A percentile compares a stretch with the other conserved stretches of the same genome.
Evolutionary conservation across 2,797 vertebrate species (phyloP).

Genomic region (Rhynchotus rufescens): DNA sequence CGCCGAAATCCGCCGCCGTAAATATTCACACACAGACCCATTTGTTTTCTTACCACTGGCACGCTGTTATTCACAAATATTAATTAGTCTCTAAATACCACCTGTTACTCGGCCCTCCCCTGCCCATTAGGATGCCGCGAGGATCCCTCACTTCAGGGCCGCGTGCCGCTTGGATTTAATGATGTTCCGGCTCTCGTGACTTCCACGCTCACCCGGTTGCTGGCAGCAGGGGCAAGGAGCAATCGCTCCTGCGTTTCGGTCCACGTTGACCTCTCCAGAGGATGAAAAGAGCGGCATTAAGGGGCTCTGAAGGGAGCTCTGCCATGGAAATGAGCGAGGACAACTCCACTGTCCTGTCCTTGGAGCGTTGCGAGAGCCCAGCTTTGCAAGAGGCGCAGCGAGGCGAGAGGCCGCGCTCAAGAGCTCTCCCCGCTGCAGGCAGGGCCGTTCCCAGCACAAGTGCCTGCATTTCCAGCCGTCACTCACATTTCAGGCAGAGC

Average conservation of each 20-base stretch:
- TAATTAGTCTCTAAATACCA: conserved; percentile 59
- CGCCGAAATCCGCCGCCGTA: conserved; percentile 31
- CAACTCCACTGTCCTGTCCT: not conserved
- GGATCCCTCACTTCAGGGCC: not conserved
- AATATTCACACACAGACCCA: conserved; percentile 45
- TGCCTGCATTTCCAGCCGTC: not conserved
- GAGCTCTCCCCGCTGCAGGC: not conserved
- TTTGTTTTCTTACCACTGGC: conserved; percentile 62
- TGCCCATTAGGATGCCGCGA: not conserved
- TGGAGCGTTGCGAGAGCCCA: conserved; percentile 5
- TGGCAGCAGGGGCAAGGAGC: conserved; percentile 31
- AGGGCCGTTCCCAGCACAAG: not conserved
- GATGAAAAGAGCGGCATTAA: conserved; percentile 33
- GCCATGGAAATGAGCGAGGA: conserved; percentile 8
- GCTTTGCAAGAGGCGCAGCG: conserved; percentile 20
- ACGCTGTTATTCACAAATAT: conserved; percentile 59
- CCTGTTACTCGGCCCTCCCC: conserved; percentile 40
- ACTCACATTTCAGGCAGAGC: not conserved
- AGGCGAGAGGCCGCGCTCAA: conserved; percentile 33
- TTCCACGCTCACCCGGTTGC: conserved; percentile 11
- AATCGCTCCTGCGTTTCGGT: conserved; percentile 54
- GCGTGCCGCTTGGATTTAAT: conserved; percentile 28
- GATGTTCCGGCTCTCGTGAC: not conserved
- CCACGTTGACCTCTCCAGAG: conserved; percentile 9
- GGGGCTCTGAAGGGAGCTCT: conserved; percentile 23